phyloP scores from a whole-genome alignment of 2,113 vertebrate species.

The Sphyrna mokarran region DNA sequence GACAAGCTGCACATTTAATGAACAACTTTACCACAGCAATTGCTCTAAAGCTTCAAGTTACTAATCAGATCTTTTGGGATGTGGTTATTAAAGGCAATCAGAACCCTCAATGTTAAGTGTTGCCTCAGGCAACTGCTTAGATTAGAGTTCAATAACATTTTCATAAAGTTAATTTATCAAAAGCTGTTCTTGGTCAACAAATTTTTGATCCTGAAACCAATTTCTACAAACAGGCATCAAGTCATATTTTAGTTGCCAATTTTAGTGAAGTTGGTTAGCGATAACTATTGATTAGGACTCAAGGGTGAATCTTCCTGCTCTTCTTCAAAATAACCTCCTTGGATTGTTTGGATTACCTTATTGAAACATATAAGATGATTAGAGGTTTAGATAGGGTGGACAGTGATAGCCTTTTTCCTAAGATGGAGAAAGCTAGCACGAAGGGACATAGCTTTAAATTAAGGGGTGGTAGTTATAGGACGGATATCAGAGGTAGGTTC shows the following conservation, averaged over 20 bases:
- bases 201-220: background rate
- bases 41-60: conserved; percentile 18
- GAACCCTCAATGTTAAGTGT: background rate
- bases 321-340: background rate
- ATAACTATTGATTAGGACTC: background rate
- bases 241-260: background rate
- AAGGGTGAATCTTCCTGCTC: background rate
- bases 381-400: too few species aligned
- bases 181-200: background rate
- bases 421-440: too few species aligned
- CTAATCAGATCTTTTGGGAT: background rate
- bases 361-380: too few species aligned
- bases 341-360: too few species aligned
- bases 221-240: background rate
- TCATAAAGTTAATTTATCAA: background rate
- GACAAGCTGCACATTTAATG: conserved; percentile 14
- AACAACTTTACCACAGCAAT: background rate
- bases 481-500: too few species aligned
- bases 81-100: background rate
- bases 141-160: background rate
- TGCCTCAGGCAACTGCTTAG: background rate
- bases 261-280: background rate
- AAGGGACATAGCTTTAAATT: too few species aligned
- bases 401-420: too few species aligned
- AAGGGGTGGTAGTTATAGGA: too few species aligned